A percentile compares a stretch with the other conserved stretches of the same genome.
Evolutionary conservation across 1,140 invertebrate genomes (phyloP).

Genomic region (Galendromus occidentalis): DNA sequence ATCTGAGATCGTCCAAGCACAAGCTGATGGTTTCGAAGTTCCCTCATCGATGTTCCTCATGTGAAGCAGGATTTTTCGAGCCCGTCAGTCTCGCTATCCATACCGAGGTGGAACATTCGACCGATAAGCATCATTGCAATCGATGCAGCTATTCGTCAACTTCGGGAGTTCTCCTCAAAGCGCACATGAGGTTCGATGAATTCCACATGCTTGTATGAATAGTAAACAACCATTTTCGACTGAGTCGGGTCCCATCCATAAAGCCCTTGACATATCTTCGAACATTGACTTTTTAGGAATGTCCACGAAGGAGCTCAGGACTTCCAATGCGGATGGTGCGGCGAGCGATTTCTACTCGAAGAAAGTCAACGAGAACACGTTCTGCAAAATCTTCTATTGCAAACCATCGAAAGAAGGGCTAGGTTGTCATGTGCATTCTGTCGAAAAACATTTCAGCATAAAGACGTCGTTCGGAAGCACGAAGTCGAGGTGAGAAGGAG

Average conservation of each 20-base stretch:
- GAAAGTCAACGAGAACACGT: neutral
- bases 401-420: neutral
- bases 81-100: neutral
- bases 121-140: neutral
- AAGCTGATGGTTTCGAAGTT: neutral
- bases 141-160: neutral
- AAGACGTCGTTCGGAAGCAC: constrained; percentile 3
- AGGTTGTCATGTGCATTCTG: neutral
- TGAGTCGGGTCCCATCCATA: neutral
- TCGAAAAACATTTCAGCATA: neutral
- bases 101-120: neutral
- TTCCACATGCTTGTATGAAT: too few relatives aligned
- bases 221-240: neutral
- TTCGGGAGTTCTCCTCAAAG: neutral
- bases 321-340: neutral
- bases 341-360: neutral
- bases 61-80: constrained; percentile 4
- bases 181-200: neutral
- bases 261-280: neutral
- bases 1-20: neutral
- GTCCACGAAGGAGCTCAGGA: neutral
- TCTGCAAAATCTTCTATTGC: neutral
- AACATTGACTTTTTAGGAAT: neutral
- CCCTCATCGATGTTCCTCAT: neutral
- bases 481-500: neutral